A percentile compares a stretch with the other conserved stretches of the same genome.
These are phyloP conservation scores for Ginglymostoma cirratum DNA, from an alignment of 2,113 vertebrate species.

Conservation along the genomic window DNA sequence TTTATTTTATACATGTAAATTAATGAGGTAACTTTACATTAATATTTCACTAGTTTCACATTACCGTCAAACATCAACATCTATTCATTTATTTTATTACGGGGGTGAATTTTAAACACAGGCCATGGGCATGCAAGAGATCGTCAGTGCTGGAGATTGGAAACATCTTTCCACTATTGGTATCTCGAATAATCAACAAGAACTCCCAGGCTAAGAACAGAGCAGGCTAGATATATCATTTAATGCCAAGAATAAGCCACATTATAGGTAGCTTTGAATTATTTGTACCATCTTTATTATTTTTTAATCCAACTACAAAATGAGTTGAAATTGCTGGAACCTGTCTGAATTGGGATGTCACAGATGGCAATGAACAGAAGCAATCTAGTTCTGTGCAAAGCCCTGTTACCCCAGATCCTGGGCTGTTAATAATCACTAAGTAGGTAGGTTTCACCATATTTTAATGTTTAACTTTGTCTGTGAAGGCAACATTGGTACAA, in stretches of 20 bases:
- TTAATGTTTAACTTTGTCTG: background rate
- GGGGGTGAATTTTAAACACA: background rate
- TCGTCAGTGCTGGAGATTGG: background rate
- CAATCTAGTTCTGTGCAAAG: background rate
- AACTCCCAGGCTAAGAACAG: background rate
- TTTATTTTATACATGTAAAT: background rate
- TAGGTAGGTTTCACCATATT: background rate
- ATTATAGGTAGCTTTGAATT: background rate
- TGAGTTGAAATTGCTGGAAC: background rate
- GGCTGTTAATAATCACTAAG: background rate
- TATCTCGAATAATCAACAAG: background rate
- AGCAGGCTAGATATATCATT: background rate
- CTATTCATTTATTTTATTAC: background rate
- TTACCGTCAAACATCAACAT: background rate
- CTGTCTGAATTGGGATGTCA: background rate
- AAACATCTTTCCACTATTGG: background rate
- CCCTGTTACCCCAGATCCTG: background rate
- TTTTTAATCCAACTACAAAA: background rate
- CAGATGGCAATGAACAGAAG: background rate
- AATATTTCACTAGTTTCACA: background rate
- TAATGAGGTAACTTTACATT: slow-evolving; percentile 18
- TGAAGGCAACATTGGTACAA: background rate
- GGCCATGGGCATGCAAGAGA: background rate
- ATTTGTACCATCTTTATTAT: too few relatives aligned
- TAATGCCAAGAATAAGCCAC: background rate